These are phyloP conservation scores for Steinernema carpocapsae DNA, from an alignment of 2,888 invertebrate species.

Conservation along the genomic window DNA sequence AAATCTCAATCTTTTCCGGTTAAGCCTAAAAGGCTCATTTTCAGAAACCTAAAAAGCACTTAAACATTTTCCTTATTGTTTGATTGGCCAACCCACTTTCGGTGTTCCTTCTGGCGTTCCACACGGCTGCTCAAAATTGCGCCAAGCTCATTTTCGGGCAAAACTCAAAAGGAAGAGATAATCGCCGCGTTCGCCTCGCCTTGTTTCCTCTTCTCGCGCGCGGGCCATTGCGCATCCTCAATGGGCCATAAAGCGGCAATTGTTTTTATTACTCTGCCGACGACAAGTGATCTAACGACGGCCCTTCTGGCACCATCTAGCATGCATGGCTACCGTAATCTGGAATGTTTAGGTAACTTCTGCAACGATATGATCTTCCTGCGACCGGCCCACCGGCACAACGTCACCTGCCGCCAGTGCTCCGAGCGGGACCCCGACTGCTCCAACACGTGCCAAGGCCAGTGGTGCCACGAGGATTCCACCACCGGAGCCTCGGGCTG, in stretches of 20 bases:
- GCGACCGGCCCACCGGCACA: constrained; percentile 47
- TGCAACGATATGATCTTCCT: constrained; percentile 64
- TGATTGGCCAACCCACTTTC: no score
- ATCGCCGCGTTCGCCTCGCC: background rate
- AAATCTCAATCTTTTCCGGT: no score
- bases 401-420: constrained; percentile 63
- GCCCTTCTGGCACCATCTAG: background rate
- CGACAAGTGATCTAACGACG: constrained; percentile 12
- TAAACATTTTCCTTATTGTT: no score
- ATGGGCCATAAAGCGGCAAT: constrained; percentile 33
- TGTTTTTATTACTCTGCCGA: constrained; percentile 34
- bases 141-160: constrained; percentile 9
- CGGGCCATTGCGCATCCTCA: constrained; percentile 12
- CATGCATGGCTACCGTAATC: constrained; percentile 28
- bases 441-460: constrained; percentile 59
- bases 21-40: no score
- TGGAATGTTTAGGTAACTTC: constrained; percentile 51
- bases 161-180: constrained; percentile 30
- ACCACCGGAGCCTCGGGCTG: constrained; percentile 63
- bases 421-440: constrained; percentile 65
- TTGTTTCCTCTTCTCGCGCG: background rate
- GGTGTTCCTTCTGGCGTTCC: background rate
- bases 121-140: background rate
- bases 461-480: constrained; percentile 66
- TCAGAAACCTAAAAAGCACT: no score